Percentiles rank a stretch among this genome's conserved stretches.
phyloP scores from a whole-genome alignment of 2,888 invertebrate species.

The Lamellibrachia satsuma region DNA sequence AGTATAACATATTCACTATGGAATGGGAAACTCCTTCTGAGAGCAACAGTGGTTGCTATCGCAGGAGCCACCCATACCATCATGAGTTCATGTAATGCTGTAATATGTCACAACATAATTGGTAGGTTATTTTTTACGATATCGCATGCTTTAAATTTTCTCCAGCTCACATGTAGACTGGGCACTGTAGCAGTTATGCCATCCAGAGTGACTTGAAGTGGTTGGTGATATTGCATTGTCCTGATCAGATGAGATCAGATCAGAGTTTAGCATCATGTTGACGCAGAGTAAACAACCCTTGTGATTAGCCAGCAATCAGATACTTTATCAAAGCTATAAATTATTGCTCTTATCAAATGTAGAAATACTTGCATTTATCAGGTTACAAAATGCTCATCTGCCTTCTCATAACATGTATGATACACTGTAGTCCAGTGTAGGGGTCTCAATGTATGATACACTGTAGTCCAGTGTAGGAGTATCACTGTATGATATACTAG shows the following conservation, averaged over 20 bases:
- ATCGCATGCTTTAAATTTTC: background rate
- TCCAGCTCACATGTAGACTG: background rate
- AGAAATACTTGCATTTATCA: background rate
- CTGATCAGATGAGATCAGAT: background rate
- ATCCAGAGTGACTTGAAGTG: background rate
- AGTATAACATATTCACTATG: too few species aligned
- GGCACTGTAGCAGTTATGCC: background rate
- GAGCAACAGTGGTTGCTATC: too few species aligned
- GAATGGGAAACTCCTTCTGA: too few species aligned
- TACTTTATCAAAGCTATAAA: background rate
- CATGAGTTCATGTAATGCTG: too few species aligned
- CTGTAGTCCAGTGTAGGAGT: too few species aligned
- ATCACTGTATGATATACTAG: too few species aligned
- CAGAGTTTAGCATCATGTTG: background rate
- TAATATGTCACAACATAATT: background rate
- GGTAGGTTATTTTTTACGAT: background rate
- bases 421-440: background rate
- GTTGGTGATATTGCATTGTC: background rate
- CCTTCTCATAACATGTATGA: background rate
- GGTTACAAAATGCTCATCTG: background rate
- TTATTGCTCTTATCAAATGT: background rate
- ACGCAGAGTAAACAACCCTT: background rate
- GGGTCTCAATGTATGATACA: too few species aligned
- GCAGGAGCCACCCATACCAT: too few species aligned
- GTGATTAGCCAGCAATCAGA: background rate